Evolutionary conservation across 2,888 invertebrate genomes (phyloP).

Genomic region (Archips crataeganus): DNA sequence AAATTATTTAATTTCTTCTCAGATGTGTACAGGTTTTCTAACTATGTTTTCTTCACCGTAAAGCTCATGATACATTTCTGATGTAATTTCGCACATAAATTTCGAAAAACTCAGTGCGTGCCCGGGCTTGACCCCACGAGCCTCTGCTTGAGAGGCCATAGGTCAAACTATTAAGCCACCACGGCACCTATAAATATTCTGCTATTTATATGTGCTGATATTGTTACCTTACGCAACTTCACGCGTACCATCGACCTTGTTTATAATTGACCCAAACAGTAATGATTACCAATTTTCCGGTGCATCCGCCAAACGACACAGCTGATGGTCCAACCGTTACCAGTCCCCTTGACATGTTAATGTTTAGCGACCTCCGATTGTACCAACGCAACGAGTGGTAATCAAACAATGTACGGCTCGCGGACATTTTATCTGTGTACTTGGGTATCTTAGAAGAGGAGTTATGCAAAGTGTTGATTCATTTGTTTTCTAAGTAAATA

Average conservation of each 20-base stretch:
- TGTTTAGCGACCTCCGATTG: background rate
- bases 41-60: too few species aligned
- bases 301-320: constrained; percentile 18
- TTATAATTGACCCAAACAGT: constrained; percentile 16
- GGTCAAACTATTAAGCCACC: too few species aligned
- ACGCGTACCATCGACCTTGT: constrained; percentile 11
- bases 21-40: too few species aligned
- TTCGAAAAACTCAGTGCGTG: too few species aligned
- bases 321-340: constrained; percentile 21
- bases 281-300: constrained; percentile 29
- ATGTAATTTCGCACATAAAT: too few species aligned
- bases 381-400: constrained; percentile 7
- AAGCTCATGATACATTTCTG: too few species aligned
- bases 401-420: constrained; percentile 23
- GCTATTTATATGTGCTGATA: background rate
- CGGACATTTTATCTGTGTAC: constrained; percentile 3
- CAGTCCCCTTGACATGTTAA: constrained; percentile 36
- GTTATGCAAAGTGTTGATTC: constrained; percentile 6
- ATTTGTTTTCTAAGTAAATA: constrained; percentile 9
- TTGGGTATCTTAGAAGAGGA: background rate
- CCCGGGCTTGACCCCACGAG: too few species aligned
- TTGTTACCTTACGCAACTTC: background rate
- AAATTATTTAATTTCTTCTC: too few species aligned
- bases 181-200: background rate
- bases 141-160: too few species aligned